Evolutionary conservation across 2,797 vertebrate species (phyloP).

Genomic region (Siniperca obscura): DNA sequence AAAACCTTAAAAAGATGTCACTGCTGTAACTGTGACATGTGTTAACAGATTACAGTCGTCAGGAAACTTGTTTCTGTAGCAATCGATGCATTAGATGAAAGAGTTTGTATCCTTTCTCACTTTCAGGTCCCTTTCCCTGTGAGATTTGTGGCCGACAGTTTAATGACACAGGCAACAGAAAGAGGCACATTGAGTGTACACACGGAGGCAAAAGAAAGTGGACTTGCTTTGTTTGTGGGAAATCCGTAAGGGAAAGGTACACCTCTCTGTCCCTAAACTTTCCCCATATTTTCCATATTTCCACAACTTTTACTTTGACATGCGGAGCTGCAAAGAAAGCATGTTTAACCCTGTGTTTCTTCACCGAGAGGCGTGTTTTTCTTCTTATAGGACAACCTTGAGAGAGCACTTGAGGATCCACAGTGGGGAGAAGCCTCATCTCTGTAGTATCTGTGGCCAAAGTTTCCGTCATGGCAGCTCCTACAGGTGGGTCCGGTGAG

Average conservation of each 20-base stretch:
- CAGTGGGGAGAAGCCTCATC: slow-evolving; percentile 97
- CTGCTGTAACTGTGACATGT: background rate
- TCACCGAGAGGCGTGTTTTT: background rate
- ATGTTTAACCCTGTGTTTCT: background rate
- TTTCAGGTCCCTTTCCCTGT: slow-evolving; percentile 95
- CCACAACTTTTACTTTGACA: background rate
- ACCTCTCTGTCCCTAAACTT: background rate
- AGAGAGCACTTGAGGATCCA: slow-evolving; percentile 97
- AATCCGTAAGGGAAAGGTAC: slow-evolving; percentile 97
- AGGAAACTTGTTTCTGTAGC: background rate
- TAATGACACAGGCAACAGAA: slow-evolving; percentile 97
- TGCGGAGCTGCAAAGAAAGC: background rate
- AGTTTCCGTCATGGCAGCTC: slow-evolving; percentile 98
- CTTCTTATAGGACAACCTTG: slow-evolving; percentile 89
- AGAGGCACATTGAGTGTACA: slow-evolving; percentile 97
- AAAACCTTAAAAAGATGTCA: background rate
- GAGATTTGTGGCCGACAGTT: slow-evolving; percentile 98
- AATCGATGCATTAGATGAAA: background rate
- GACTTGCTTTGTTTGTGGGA: slow-evolving; percentile 97
- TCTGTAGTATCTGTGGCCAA: slow-evolving; percentile 98
- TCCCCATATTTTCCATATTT: background rate
- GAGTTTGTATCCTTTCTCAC: background rate
- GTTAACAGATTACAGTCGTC: background rate
- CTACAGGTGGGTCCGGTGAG: slow-evolving; percentile 87
- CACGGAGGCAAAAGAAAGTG: slow-evolving; percentile 98